These are phyloP conservation scores for Cydia fagiglandana DNA, from an alignment of 1,140 invertebrate genomes.

Conservation along the genomic window DNA sequence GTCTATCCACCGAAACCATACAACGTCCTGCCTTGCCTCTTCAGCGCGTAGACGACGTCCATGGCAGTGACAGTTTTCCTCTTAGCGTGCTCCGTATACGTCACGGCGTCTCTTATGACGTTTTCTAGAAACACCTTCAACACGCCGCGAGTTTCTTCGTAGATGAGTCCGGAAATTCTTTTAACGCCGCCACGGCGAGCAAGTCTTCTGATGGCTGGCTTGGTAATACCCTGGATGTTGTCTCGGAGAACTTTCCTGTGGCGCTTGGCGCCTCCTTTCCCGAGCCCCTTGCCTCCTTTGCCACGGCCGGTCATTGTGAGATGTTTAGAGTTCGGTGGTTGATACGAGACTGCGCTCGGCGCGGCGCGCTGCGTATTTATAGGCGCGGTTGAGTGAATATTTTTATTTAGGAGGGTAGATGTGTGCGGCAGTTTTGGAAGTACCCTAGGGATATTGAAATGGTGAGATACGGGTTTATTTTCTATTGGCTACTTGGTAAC, in stretches of 20 bases:
- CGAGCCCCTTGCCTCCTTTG: slow-evolving; percentile 84
- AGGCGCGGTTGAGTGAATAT: background rate
- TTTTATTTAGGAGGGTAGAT: background rate
- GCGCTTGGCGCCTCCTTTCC: slow-evolving; percentile 85
- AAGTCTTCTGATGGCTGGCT: slow-evolving; percentile 73
- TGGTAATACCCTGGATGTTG: slow-evolving; percentile 82
- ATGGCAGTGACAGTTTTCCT: slow-evolving; percentile 91
- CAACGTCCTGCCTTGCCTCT: slow-evolving; percentile 85
- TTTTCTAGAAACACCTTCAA: slow-evolving; percentile 89
- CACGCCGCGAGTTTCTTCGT: slow-evolving; percentile 66
- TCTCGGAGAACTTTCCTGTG: slow-evolving; percentile 83
- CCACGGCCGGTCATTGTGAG: slow-evolving; percentile 82
- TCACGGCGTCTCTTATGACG: slow-evolving; percentile 88
- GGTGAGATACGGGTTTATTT: background rate
- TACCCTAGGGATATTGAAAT: background rate
- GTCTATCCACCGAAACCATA: slow-evolving; percentile 82
- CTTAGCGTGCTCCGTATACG: slow-evolving; percentile 90
- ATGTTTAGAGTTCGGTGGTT: background rate
- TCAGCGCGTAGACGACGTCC: slow-evolving; percentile 91
- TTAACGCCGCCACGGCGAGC: slow-evolving; percentile 87
- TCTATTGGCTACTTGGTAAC: background rate
- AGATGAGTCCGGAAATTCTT: slow-evolving; percentile 68
- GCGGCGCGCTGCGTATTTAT: background rate
- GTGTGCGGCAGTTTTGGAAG: background rate
- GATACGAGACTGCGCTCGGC: background rate